phyloP scores from a whole-genome alignment of 2,888 invertebrate species.

The Diadromus collaris region DNA sequence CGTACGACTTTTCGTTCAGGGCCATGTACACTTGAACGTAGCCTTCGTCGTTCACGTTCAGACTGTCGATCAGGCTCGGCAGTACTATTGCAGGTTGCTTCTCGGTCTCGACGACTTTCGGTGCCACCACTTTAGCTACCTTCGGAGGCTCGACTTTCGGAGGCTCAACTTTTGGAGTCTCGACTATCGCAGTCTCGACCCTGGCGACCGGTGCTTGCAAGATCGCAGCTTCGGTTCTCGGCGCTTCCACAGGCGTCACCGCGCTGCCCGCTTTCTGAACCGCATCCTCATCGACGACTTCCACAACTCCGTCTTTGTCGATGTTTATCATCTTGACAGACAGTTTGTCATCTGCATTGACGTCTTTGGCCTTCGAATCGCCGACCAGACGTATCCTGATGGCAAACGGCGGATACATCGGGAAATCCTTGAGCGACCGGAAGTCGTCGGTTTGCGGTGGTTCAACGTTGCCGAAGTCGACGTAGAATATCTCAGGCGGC shows the following conservation, averaged over 20 bases:
- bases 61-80: constrained; percentile 41
- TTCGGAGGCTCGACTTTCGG: no score
- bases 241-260: background rate
- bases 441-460: constrained; percentile 59
- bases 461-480: constrained; percentile 70
- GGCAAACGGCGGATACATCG: constrained; percentile 51
- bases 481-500: constrained; percentile 66
- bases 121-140: background rate
- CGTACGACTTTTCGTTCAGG: constrained; percentile 60
- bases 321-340: constrained; percentile 59
- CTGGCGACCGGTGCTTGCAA: no score
- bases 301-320: constrained; percentile 36
- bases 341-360: constrained; percentile 56
- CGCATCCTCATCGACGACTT: background rate
- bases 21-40: constrained; percentile 58
- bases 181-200: background rate
- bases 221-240: background rate
- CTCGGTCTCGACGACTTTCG: background rate
- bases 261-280: background rate
- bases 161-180: background rate
- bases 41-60: constrained; percentile 45
- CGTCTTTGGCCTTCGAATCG: constrained; percentile 33
- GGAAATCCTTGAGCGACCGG: constrained; percentile 56
- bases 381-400: constrained; percentile 61
- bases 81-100: constrained; percentile 29